Evolutionary conservation across 2,797 vertebrate genomes (phyloP), one percentile per base, ranked within the genome.

Genomic region (Syngnathus rostellatus): DNA sequence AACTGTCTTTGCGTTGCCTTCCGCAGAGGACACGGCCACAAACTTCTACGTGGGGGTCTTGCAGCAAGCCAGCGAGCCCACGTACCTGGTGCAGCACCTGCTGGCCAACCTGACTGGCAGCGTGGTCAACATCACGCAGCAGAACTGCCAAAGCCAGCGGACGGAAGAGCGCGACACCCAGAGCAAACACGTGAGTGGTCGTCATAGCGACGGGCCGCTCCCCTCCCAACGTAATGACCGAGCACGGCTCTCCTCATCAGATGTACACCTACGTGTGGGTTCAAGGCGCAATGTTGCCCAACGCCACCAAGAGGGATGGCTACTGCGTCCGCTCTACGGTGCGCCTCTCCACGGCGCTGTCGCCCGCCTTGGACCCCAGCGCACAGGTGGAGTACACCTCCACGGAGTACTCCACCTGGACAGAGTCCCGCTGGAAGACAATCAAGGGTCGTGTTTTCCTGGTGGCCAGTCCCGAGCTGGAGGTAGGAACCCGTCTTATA

Each of bases 371-470:
- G 0, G 93, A 95, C 0, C 72, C 51, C 31, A 31, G 3, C 31
- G 31, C 31, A 46, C 88, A 94, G 70, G 63, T 68, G 6, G 81
- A 95, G 1, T 97, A 89, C 85, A 86, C 85, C 40, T 94, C 94
- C 51, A 88, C 70, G 0, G 81, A 94, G 0, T 98, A 92, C 25
- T 98, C 96, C 0, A 98, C 96, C 0, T 98, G 96, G 96, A 95
- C 96, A 0, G 96, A 98, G 88, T 97, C 95, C 61, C 88, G 95
- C 64, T 98, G 96, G 96, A 97, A 96, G 77, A 84, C 73, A 31
- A 94, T 96, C 79, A 85, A 81, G 0, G 96, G 93, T 1, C 91
- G 96, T 4, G 93, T 98, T 67, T 98, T 98, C 70, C 91, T 98
- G 5, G 88, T 98, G 21, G 93, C 96, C 75, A 96, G 94, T 87